Evolutionary conservation across 2,797 vertebrate species (phyloP).

Genomic region (Characodon lateralis): DNA sequence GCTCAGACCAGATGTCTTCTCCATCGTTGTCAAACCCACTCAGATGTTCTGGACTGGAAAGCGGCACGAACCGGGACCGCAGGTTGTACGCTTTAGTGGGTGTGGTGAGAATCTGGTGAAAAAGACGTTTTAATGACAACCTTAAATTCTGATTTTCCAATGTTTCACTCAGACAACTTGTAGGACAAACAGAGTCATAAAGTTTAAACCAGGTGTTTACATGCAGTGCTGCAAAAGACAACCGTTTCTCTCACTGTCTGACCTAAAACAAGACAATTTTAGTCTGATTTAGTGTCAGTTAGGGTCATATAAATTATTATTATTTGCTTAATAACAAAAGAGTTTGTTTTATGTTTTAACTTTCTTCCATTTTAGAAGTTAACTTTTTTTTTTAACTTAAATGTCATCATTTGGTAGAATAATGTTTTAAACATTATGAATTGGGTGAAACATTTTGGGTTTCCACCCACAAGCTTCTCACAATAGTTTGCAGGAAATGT

Average conservation of each 20-base stretch:
- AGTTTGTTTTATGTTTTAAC: too few relatives aligned
- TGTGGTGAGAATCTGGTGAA: constrained; percentile 88
- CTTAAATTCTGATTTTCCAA: neutral
- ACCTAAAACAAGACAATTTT: neutral
- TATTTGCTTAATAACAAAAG: neutral
- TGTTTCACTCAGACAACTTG: neutral
- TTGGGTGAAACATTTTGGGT: too few relatives aligned
- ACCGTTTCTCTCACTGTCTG: neutral
- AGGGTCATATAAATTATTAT: too few relatives aligned
- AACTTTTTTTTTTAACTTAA: too few relatives aligned
- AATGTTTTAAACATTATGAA: too few relatives aligned
- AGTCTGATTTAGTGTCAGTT: neutral
- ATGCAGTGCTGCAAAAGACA: neutral
- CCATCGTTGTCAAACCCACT: constrained; percentile 49
- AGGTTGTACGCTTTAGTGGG: constrained; percentile 90
- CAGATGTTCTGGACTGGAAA: constrained; percentile 85
- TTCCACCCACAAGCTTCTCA: too few relatives aligned
- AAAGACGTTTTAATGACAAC: constrained; percentile 20
- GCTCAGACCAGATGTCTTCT: constrained; percentile 85
- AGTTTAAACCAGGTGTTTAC: neutral
- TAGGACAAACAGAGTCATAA: neutral
- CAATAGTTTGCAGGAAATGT: too few relatives aligned
- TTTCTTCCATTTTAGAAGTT: neutral
- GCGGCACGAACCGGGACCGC: constrained; percentile 79
- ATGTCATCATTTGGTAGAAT: too few relatives aligned